Conservation (phyloP, 2,797 vertebrate species). For the Pelochelys cantorii region DNA sequence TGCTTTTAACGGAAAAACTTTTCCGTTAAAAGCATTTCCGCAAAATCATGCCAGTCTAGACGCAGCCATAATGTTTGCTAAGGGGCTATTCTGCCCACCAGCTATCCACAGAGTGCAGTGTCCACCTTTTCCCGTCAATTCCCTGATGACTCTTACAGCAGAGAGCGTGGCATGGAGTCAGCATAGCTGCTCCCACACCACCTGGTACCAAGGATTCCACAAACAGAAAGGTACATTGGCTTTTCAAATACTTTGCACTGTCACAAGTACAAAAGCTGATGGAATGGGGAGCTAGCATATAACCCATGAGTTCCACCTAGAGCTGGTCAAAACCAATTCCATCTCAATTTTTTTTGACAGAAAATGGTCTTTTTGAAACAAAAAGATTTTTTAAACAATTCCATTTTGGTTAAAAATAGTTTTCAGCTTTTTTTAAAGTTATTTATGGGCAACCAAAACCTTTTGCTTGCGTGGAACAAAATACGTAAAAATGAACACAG, state of each 20-base stretch:
- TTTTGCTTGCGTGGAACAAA: not conserved
- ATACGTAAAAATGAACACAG: not conserved
- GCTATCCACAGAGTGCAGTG: not conserved
- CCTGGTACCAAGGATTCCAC: not conserved
- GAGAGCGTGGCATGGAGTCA: not conserved
- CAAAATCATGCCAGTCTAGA: too few relatives aligned
- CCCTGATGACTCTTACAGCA: not conserved
- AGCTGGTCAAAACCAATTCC: not conserved
- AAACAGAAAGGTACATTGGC: not conserved
- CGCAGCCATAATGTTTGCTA: rapidly evolving
- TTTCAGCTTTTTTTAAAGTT: not conserved
- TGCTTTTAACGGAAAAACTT: too few relatives aligned
- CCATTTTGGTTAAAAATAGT: not conserved
- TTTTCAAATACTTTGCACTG: not conserved
- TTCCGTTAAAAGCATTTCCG: too few relatives aligned
- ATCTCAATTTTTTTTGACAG: not conserved
- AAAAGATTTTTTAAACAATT: not conserved
- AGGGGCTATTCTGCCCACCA: not conserved
- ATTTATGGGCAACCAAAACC: not conserved
- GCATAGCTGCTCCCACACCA: not conserved
- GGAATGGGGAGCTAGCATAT: not conserved
- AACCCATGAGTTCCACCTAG: not conserved
- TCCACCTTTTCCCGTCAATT: not conserved
- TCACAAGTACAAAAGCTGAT: not conserved
- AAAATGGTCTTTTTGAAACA: not conserved